Base-by-base conservation (phyloP, 2,888 invertebrate genomes). In the Gymnoscelis rufifasciata region DNA sequence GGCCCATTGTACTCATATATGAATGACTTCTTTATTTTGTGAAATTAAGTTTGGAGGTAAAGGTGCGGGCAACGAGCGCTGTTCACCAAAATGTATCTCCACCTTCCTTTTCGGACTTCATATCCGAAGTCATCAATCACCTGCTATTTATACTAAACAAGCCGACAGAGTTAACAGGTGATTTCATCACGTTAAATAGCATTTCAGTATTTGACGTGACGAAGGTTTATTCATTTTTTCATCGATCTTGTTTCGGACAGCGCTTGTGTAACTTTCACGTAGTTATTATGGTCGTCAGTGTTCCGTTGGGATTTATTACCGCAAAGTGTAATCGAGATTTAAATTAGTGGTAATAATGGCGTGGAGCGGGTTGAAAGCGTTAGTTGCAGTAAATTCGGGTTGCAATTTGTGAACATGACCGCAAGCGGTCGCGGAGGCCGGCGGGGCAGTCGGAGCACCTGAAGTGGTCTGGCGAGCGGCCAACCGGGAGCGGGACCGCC, bases 391-490 rank as follows among this genome's bases (percentile, higher is more conserved):
- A 62, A 62, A 66, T 68, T 66, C 53, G 44, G 52, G 53, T 41
- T 36, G 57, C 52, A 59, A 59, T 54, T 51, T 35, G 51, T 49
- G 64, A 62, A 66, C 65, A 64, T 51, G 54, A 64, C 68, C 66
- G 49, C 66, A 59, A 59, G 64, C 62, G 60, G 63, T 62, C 60
- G 64, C 51, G 58, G 65, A n/a, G 19, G 35, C 5, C 19, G 19
- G 19, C 2, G 19, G 26, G 5, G n/a, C 33, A 15, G 14, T 35
- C 35, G 19, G 19, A 63, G 69, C 71, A 78, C 76, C 73, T 71
- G 70, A 54, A 63, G 68, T 54, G 69, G 68, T 66, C 74, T 81
- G 80, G 80, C 78, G 49, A 44, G 38, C 46, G 48, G 63, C 74
- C 73, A 73, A 61, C 50, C 50, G 51, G 49, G 55, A 51, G 54